Conservation (phyloP, 2,888 invertebrate genomes). For the Pandemis heparana region DNA sequence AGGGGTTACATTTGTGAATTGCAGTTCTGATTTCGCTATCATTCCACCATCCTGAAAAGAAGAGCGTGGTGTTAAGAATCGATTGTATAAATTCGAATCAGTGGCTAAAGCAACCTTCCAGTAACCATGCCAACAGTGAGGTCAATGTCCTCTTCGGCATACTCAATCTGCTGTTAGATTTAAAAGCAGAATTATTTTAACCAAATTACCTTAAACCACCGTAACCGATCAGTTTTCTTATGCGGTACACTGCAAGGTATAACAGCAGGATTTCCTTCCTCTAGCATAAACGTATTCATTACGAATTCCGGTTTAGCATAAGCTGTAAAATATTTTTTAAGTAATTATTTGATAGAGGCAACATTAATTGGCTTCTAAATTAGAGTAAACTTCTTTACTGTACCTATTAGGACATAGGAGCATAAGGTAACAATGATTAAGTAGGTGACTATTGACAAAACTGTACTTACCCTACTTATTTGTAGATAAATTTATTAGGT, state of each 20-base stretch:
- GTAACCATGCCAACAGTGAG: no score
- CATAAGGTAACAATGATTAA: no score
- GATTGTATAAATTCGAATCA: no score
- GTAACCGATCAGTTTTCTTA: conserved; percentile 51
- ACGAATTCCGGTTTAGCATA: conserved; percentile 46
- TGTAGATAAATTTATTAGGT: no score
- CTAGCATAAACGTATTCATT: conserved; percentile 44
- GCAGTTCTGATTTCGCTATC: conserved; percentile 49
- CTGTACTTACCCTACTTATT: no score
- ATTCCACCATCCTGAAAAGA: conserved; percentile 53
- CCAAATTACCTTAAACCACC: conserved; percentile 64
- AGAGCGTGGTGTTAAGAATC: background rate
- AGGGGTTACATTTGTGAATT: conserved; percentile 48
- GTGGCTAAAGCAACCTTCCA: no score
- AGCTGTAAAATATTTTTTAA: conserved; percentile 48
- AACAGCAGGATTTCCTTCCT: conserved; percentile 47
- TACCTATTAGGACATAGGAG: no score
- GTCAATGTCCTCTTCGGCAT: no score
- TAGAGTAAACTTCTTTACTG: no score
- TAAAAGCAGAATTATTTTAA: background rate
- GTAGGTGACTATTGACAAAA: no score
- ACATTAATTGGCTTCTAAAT: background rate
- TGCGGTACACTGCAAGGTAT: conserved; percentile 58
- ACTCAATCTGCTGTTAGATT: background rate
- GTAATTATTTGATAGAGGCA: background rate